Base-by-base conservation (phyloP, 2,113 vertebrate species). In the Vombatus ursinus region DNA sequence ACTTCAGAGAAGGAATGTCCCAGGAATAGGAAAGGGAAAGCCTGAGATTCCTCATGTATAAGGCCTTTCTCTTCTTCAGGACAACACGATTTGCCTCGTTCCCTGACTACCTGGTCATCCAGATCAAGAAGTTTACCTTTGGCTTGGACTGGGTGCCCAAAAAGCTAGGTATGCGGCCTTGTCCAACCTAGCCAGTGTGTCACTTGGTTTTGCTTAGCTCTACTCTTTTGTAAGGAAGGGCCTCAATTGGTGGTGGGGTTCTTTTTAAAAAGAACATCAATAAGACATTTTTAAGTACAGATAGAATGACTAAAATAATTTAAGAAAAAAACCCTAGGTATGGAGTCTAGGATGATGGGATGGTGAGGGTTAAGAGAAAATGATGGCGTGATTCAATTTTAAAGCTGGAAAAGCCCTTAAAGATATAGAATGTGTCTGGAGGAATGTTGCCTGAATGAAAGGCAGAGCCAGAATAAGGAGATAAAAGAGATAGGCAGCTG, bases 51-150 rank as follows among this genome's bases (percentile, higher is more conserved):
- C 91, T 49, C 90, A 91, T 91, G 91, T 96, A 50, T 94, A 53
- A 95, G 96, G 61, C 94, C 92, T 54, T 93, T 98, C 77, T 96
- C 90, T 77, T 97, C 96, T 89, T 84, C 98, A 99, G 99, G 99
- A 99, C 99, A 0, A 99, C 99, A 25, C 99, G 99, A 47, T 99
- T 99, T 96, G 99, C 99, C 98, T 99, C 99, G 94, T 99, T 99
- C 98, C 99, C 99, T 0, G 99, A 99, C 98, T 99, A 99, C 98
- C 99, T 99, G 98, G 99, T 99, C 95, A 99, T 99, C 98, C 99
- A 99, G 98, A 99, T 99, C 97, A 99, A 99, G 99, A 99, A 99
- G 97, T 99, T 99, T 98, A 99, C 99, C 92, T 99, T 99, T 9
- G 99, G 99, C 96, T 98, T 99, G 96, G 99, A 99, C 98, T 99